Evolutionary conservation across 1,140 invertebrate species (phyloP).

Genomic region (Tyrophagus putrescentiae): DNA sequence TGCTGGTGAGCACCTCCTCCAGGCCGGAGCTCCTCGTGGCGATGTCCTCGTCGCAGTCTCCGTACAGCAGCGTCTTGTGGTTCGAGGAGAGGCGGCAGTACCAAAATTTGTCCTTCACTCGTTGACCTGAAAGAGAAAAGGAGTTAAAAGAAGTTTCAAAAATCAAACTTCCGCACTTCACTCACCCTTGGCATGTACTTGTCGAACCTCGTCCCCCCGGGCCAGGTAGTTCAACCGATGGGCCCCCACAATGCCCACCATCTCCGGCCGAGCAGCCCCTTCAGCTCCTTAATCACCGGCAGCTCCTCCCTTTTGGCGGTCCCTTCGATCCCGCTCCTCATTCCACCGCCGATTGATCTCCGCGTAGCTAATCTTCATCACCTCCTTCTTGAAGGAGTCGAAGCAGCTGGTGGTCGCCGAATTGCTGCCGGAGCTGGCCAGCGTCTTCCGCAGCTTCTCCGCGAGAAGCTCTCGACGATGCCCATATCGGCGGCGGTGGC

Average conservation of each 20-base stretch:
- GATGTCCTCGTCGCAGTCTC: slow-evolving; percentile 75
- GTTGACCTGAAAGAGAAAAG: slow-evolving; percentile 34
- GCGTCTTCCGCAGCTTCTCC: slow-evolving; percentile 73
- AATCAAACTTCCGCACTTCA: slow-evolving; percentile 31
- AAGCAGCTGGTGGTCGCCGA: slow-evolving; percentile 28
- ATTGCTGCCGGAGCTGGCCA: too few species aligned
- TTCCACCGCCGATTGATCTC: slow-evolving; percentile 83
- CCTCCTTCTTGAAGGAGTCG: slow-evolving; percentile 34
- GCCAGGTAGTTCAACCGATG: slow-evolving; percentile 74
- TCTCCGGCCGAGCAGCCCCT: slow-evolving; percentile 82
- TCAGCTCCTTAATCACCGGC: slow-evolving; percentile 67
- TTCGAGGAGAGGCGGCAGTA: slow-evolving; percentile 81
- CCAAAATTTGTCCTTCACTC: slow-evolving; percentile 88
- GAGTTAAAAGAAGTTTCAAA: slow-evolving; percentile 3
- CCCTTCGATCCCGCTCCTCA: slow-evolving; percentile 66
- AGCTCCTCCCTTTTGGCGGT: slow-evolving; percentile 86
- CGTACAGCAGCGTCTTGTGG: slow-evolving; percentile 86
- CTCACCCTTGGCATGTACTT: slow-evolving; percentile 65
- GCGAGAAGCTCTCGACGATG: slow-evolving; percentile 81
- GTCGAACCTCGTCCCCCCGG: slow-evolving; percentile 76
- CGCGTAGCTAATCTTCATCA: slow-evolving; percentile 67
- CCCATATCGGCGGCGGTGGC: slow-evolving; percentile 85
- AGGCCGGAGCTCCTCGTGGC: slow-evolving; percentile 51
- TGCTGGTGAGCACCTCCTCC: slow-evolving; percentile 65
- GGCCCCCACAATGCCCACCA: slow-evolving; percentile 72